phyloP scores from a whole-genome alignment of 2,888 invertebrate genomes.

The Diaprepes abbreviatus region DNA sequence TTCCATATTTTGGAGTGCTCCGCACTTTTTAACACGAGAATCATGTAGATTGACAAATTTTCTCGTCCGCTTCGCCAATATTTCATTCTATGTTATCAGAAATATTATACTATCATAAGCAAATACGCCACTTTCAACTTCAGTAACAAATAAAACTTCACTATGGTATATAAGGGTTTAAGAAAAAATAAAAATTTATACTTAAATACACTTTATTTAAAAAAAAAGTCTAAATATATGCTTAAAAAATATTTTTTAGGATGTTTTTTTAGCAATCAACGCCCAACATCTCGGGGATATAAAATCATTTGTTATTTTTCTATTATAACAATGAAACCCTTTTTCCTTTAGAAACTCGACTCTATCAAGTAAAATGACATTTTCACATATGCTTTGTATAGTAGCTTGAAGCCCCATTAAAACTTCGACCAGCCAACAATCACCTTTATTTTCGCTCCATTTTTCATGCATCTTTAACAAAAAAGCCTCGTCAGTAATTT shows the following conservation, averaged over 20 bases:
- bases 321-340: constrained; percentile 68
- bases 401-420: constrained; percentile 69
- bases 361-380: constrained; percentile 71
- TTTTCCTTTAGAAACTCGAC: constrained; percentile 67
- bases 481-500: constrained; percentile 51
- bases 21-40: no score
- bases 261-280: constrained; percentile 58
- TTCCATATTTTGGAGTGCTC: no score
- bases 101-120: no score
- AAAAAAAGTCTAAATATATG: no score
- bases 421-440: constrained; percentile 63
- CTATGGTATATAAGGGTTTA: no score
- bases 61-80: no score
- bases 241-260: background rate
- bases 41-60: no score
- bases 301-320: constrained; percentile 73
- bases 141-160: no score
- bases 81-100: no score
- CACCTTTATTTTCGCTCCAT: constrained; percentile 60
- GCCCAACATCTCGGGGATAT: constrained; percentile 79
- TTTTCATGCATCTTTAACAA: constrained; percentile 58
- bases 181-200: no score
- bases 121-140: no score
- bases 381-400: constrained; percentile 72
- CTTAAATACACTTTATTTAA: no score